These are phyloP conservation scores for Sinopyrophorus schimmeli DNA, from an alignment of 2,888 invertebrate species.

Conservation along the genomic window DNA sequence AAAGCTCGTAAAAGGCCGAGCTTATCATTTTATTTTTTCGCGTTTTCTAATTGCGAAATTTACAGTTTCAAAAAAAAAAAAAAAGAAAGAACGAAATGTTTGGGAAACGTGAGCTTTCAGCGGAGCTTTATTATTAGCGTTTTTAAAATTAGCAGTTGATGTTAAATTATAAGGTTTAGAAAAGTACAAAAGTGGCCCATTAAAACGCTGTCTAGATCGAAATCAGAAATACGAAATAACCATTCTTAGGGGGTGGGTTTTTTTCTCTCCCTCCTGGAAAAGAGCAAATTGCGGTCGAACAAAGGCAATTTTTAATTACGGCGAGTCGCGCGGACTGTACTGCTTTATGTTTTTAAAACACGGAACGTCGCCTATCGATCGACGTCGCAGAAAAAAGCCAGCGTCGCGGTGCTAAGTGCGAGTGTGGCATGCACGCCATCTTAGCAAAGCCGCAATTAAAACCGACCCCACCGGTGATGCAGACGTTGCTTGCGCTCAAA, in stretches of 20 bases:
- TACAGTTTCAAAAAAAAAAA: too few species aligned
- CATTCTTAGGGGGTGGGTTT: constrained; percentile 17
- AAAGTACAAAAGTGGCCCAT: constrained; percentile 13
- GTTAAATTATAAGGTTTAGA: constrained; percentile 9
- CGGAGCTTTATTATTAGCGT: too few species aligned
- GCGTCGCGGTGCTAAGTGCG: constrained; percentile 57
- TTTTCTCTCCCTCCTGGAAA: too few species aligned
- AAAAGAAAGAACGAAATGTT: too few species aligned
- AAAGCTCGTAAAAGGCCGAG: too few species aligned
- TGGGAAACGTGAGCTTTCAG: too few species aligned
- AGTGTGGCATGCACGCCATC: constrained; percentile 58
- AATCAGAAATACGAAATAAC: constrained; percentile 24
- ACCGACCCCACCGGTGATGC: constrained; percentile 38
- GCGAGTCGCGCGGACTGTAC: constrained; percentile 40
- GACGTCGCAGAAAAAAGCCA: constrained; percentile 50
- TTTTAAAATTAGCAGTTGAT: too few species aligned
- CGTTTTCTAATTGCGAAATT: too few species aligned
- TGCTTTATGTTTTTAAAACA: constrained; percentile 55
- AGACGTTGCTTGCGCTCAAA: constrained; percentile 27
- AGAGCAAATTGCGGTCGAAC: constrained; percentile 27
- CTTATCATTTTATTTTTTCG: too few species aligned
- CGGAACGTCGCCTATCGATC: constrained; percentile 54
- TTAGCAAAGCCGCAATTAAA: constrained; percentile 57
- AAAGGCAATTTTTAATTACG: constrained; percentile 31
- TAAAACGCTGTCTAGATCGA: constrained; percentile 18